A percentile compares a stretch with the other conserved stretches of the same genome.
Conservation (phyloP, 2,797 vertebrate genomes). For the Danionella dracula region DNA sequence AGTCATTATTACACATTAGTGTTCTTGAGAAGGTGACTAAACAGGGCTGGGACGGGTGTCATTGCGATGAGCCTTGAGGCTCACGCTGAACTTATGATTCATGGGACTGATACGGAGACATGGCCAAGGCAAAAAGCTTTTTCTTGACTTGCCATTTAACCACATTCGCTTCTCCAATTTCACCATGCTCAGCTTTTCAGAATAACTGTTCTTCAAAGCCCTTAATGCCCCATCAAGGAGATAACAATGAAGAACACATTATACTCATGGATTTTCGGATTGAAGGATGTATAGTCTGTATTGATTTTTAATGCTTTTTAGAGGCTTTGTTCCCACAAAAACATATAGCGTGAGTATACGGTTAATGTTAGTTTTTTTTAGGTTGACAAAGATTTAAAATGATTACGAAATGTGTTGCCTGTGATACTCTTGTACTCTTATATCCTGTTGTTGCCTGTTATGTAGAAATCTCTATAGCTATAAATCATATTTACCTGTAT, state of each 20-base stretch:
- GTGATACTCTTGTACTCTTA: too few relatives aligned
- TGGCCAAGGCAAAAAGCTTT: neutral
- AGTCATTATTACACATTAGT: constrained; percentile 24
- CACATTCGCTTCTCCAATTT: neutral
- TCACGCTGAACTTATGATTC: constrained; percentile 9
- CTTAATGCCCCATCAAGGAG: neutral
- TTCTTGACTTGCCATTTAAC: neutral
- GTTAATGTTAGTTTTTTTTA: too few relatives aligned
- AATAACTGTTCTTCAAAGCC: neutral
- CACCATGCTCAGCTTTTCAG: neutral
- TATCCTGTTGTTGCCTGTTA: too few relatives aligned
- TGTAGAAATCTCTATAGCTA: too few relatives aligned
- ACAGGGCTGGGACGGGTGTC: neutral
- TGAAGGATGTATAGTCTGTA: neutral
- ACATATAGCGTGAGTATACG: too few relatives aligned
- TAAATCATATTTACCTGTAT: too few relatives aligned
- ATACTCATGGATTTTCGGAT: neutral
- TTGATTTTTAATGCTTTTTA: neutral
- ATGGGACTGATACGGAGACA: neutral
- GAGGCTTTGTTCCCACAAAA: neutral
- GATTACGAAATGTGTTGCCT: too few relatives aligned
- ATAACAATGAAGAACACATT: neutral
- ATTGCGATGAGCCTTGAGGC: neutral
- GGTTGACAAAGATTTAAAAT: too few relatives aligned
- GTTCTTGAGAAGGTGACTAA: constrained; percentile 1